phyloP scores from a whole-genome alignment of 92 coral and sea anemone species.

The Anthopleura xanthogrammica region DNA sequence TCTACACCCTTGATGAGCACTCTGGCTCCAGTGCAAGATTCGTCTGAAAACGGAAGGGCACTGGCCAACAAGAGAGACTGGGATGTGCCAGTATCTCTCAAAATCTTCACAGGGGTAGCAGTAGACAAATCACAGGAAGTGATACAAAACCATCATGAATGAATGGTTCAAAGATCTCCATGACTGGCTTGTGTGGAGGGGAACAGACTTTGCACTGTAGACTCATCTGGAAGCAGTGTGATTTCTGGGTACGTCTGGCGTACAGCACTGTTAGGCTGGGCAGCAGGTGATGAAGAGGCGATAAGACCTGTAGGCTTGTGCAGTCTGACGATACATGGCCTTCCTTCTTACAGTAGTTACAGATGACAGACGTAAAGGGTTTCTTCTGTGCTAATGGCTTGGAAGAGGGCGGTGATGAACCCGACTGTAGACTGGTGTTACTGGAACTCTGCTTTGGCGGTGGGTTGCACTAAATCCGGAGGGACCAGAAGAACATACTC shows the following conservation, averaged over 20 bases:
- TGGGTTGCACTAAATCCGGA: too few species aligned
- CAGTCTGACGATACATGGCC: neutral
- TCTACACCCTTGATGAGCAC: constrained; percentile 45
- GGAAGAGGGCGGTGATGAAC: too few species aligned
- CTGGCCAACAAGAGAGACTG: constrained; percentile 39
- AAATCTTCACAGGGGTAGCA: constrained; percentile 32
- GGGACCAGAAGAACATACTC: too few species aligned
- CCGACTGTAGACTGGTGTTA: too few species aligned
- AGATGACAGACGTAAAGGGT: neutral
- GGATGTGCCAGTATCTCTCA: constrained; percentile 63
- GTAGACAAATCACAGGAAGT: too few species aligned
- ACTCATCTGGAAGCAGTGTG: neutral
- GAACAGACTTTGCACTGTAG: neutral
- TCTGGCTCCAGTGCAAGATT: constrained; percentile 16
- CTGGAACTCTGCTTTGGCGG: too few species aligned
- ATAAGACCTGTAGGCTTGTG: neutral
- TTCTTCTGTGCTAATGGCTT: neutral
- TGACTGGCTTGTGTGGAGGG: too few species aligned
- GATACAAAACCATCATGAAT: too few species aligned
- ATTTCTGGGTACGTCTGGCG: neutral
- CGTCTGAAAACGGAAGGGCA: constrained; percentile 39
- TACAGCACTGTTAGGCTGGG: neutral
- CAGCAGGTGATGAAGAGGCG: neutral
- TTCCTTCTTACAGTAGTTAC: neutral
- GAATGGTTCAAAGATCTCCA: too few species aligned